These are phyloP conservation scores for Aporophyla lueneburgensis DNA, from an alignment of 2,888 invertebrate genomes.

Conservation along the genomic window DNA sequence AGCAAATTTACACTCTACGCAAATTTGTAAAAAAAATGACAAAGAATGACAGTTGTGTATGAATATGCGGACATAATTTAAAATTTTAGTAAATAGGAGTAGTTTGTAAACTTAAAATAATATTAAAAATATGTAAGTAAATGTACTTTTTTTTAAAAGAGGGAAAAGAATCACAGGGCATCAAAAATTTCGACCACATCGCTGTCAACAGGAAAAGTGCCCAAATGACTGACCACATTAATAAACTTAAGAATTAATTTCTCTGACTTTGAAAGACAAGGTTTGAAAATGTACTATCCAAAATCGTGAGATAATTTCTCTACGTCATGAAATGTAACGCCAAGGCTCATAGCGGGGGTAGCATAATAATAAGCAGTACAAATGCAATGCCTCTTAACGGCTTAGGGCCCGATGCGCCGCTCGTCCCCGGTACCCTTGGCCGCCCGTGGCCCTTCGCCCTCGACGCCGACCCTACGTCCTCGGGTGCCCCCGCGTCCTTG, in stretches of 20 bases:
- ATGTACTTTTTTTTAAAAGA: too few species aligned
- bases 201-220: too few species aligned
- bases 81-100: too few species aligned
- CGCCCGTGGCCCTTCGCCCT: constrained; percentile 79
- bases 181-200: too few species aligned
- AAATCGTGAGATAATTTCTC: constrained; percentile 26
- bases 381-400: constrained; percentile 72
- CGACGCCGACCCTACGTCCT: constrained; percentile 79
- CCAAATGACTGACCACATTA: neutral
- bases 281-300: constrained; percentile 9
- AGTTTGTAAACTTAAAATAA: too few species aligned
- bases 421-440: constrained; percentile 83
- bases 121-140: too few species aligned
- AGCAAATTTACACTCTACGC: neutral
- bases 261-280: neutral
- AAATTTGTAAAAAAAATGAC: too few species aligned
- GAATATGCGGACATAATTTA: neutral
- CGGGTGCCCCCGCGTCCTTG: constrained; percentile 82
- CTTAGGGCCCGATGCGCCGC: constrained; percentile 73
- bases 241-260: neutral
- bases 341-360: constrained; percentile 62
- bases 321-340: constrained; percentile 44
- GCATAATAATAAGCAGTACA: constrained; percentile 72
- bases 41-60: neutral
- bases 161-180: too few species aligned